A percentile compares a stretch with the other conserved stretches of the same genome.
Conservation (phyloP, 2,888 invertebrate species). For the Exocentrus adspersus region DNA sequence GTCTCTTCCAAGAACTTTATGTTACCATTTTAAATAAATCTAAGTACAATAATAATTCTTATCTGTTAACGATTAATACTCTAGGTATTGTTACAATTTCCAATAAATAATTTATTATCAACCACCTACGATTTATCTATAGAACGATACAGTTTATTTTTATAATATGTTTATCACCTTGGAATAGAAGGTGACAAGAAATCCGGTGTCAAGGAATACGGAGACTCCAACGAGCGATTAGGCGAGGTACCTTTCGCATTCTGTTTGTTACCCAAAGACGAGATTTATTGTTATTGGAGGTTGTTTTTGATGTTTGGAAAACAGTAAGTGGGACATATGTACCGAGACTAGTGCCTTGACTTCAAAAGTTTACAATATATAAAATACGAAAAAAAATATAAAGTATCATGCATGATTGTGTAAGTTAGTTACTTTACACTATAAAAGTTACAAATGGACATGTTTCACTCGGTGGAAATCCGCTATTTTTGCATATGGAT, state of each 20-base stretch:
- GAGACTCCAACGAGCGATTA: constrained; percentile 34
- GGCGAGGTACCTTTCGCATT: neutral
- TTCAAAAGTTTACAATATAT: neutral
- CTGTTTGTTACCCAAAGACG: neutral
- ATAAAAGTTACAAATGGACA: too few species aligned
- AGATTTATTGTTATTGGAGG: neutral
- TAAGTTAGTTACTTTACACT: too few species aligned
- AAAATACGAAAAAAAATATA: too few species aligned
- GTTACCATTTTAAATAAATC: too few species aligned
- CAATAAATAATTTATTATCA: constrained; percentile 1
- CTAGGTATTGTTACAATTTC: too few species aligned
- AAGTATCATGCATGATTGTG: too few species aligned
- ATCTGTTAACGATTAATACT: too few species aligned
- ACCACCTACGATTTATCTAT: constrained; percentile 31
- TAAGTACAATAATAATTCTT: too few species aligned
- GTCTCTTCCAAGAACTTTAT: too few species aligned
- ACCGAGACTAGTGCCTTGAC: neutral
- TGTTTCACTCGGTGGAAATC: too few species aligned
- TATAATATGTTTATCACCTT: constrained; percentile 31
- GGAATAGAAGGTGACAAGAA: constrained; percentile 15
- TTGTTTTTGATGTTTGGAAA: neutral
- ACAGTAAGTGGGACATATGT: constrained; percentile 4
- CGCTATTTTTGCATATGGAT: too few species aligned
- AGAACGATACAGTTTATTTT: constrained; percentile 25
- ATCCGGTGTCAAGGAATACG: constrained; percentile 32